Conservation (phyloP, 2,797 vertebrate genomes). For the Mus caroli region DNA sequence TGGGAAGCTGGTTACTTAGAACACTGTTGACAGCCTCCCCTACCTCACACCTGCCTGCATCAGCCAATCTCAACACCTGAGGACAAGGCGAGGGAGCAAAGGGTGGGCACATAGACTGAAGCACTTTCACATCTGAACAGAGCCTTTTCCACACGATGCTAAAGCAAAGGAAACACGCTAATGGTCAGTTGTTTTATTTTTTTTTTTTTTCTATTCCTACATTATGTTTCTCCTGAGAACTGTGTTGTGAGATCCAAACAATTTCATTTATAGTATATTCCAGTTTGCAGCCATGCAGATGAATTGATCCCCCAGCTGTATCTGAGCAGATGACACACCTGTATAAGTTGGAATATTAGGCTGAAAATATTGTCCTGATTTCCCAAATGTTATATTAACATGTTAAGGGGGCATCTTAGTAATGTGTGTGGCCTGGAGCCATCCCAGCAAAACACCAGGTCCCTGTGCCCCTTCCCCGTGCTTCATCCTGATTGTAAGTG, state of each 20-base stretch:
- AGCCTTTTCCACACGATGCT: background rate
- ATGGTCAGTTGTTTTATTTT: background rate
- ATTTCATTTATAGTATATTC: background rate
- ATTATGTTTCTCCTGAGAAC: slow-evolving; percentile 43
- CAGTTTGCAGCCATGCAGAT: background rate
- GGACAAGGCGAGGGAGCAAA: background rate
- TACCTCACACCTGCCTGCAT: background rate
- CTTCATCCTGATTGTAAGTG: background rate
- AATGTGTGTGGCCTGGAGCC: background rate
- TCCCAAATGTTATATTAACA: background rate
- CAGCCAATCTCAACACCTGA: background rate
- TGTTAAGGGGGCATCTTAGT: background rate
- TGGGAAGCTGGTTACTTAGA: background rate
- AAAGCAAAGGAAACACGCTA: background rate
- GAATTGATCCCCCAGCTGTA: background rate
- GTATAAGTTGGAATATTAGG: slow-evolving; percentile 4
- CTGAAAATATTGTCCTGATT: background rate
- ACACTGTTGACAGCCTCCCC: background rate
- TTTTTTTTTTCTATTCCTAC: slow-evolving; percentile 42
- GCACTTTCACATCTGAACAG: background rate
- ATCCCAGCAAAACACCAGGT: too few relatives aligned
- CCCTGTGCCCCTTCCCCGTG: background rate
- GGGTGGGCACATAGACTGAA: background rate
- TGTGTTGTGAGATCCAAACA: slow-evolving; percentile 18
- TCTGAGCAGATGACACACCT: background rate